Evolutionary conservation across 1,140 invertebrate genomes (phyloP).

Genomic region (Zelostemma sp.): DNA sequence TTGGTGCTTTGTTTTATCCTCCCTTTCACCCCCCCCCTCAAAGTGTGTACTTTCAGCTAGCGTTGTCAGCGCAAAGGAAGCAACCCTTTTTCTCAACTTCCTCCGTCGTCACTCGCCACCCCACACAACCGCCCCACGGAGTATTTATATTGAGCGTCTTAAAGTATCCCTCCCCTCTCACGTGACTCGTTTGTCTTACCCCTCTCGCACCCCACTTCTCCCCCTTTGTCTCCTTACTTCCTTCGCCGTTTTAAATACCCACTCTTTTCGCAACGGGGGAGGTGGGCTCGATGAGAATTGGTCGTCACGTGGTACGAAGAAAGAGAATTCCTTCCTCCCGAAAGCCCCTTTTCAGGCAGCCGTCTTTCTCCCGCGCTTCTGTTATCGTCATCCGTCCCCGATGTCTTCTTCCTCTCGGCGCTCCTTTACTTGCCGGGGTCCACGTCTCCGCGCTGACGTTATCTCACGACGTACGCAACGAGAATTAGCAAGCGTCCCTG

Average conservation of each 20-base stretch:
- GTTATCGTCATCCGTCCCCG: slow-evolving; percentile 33
- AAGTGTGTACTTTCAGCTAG: slow-evolving; percentile 15
- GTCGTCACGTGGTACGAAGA: slow-evolving; percentile 33
- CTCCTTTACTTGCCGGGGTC: slow-evolving; percentile 21
- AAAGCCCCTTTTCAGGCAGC: slow-evolving; percentile 41
- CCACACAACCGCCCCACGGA: slow-evolving; percentile 54
- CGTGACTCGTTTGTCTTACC: slow-evolving; percentile 50
- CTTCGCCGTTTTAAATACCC: slow-evolving; percentile 46
- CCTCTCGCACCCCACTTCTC: slow-evolving; percentile 23
- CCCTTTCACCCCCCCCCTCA: slow-evolving; percentile 14
- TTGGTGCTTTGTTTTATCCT: slow-evolving; percentile 11
- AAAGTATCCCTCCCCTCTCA: slow-evolving; percentile 65
- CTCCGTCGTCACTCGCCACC: slow-evolving; percentile 45
- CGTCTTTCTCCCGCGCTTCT: slow-evolving; percentile 27
- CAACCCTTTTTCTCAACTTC: slow-evolving; percentile 69
- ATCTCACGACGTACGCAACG: slow-evolving; percentile 60
- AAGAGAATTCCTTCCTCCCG: slow-evolving; percentile 31
- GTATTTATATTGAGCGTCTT: slow-evolving; percentile 72
- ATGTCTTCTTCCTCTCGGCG: slow-evolving; percentile 21
- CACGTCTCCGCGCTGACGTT: slow-evolving; percentile 45
- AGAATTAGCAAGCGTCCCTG: slow-evolving; percentile 61
- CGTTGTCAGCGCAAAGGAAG: slow-evolving; percentile 65
- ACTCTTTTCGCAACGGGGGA: slow-evolving; percentile 33
- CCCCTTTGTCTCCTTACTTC: slow-evolving; percentile 31
- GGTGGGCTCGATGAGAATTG: slow-evolving; percentile 45